Percentiles rank a stretch among this genome's conserved stretches.
phyloP scores from a whole-genome alignment of 1,140 invertebrate genomes.

The Catajapyx aquilonaris region DNA sequence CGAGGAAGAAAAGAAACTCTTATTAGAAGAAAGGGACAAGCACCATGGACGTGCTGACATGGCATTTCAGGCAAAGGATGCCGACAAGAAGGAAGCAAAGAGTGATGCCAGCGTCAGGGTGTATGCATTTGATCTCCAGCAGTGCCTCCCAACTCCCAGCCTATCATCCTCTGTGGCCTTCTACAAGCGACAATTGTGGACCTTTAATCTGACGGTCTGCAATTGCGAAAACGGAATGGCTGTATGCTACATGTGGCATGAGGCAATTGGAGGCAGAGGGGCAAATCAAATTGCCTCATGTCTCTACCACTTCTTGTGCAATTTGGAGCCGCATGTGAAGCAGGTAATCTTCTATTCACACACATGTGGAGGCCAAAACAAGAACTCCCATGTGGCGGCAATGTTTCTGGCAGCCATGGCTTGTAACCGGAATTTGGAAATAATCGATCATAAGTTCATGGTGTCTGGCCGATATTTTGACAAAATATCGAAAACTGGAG shows the following conservation, averaged over 20 bases:
- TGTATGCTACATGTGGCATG: slow-evolving; percentile 18
- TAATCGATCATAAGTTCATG: slow-evolving; percentile 10
- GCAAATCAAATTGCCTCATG: slow-evolving; percentile 16
- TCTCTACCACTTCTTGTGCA: slow-evolving; percentile 12
- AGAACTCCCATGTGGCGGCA: slow-evolving; percentile 13
- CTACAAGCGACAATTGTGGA: slow-evolving; percentile 19
- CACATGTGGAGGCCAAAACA: slow-evolving; percentile 17
- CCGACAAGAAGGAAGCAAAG: slow-evolving; percentile 5
- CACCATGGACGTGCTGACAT: slow-evolving; percentile 6
- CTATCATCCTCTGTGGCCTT: slow-evolving; percentile 14
- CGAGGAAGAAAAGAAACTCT: slow-evolving; percentile 1
- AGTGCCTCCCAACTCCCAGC: slow-evolving; percentile 17
- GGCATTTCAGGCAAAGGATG: slow-evolving; percentile 4
- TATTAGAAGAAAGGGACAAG: slow-evolving; percentile 1
- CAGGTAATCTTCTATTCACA: slow-evolving; percentile 17
- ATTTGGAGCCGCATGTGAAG: slow-evolving; percentile 9
- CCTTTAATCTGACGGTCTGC: slow-evolving; percentile 19
- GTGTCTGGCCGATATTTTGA: slow-evolving; percentile 6
- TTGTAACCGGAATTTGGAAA: slow-evolving; percentile 4
- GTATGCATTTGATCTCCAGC: slow-evolving; percentile 17
- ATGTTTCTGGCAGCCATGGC: slow-evolving; percentile 11
- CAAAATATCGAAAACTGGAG: no score
- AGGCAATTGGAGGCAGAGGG: slow-evolving; percentile 15
- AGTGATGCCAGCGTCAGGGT: slow-evolving; percentile 5
- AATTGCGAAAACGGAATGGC: slow-evolving; percentile 11